Base-by-base conservation (phyloP, 53 echinoderm and acorn worm species). In the Luidia sarsii region DNA sequence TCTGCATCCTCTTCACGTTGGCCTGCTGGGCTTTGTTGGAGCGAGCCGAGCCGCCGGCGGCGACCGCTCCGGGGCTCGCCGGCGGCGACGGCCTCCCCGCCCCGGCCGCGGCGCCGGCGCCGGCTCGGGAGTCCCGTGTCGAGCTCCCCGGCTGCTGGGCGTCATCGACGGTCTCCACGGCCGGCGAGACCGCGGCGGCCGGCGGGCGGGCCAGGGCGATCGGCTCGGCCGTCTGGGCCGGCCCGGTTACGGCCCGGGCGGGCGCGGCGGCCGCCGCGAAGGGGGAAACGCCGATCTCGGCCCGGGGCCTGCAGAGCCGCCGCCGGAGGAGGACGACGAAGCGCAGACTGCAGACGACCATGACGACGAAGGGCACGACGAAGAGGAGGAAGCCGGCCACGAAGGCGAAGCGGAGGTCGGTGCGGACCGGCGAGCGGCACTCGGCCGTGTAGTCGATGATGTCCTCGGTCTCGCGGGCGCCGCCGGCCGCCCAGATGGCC, bases 341-440 rank as follows among this genome's bases (percentile, higher is more conserved):
- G 25, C 77, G 61, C 1, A 77, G 77, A 43, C 28, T 77, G 46
- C 41, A 77, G 28, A 77, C 21, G 31, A 77, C 33, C 60, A 77
- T 77, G 62, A 77, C 30, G n/a, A 46, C 18, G 48, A 77, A 77
- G 16, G 77, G 77, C 6, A 77, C 21, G 7, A 59, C 29, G 33
- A 77, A 77, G 16, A 77, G 46, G 20, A 77, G 20, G 13, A 77
- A 19, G 6, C 39, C 39, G 21, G 27, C 61, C 28, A 59, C 46
- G 30, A 59, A 30, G 30, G 61, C 41, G 33, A 77, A 77, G 13
- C 48, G 48, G 9, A 22, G 45, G 61, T 77, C 77, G 1, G 60
- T 77, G n/a, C 77, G 39, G 33, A 77, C 77, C 41, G 84, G 84
- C 16, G 84, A 72, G 8, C 63, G 65, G 53, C 84, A 84, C 50